A percentile compares a stretch with the other conserved stretches of the same genome.
These are phyloP conservation scores for Hydrolagus affinis DNA, from an alignment of 2,113 vertebrate genomes.

Conservation along the genomic window DNA sequence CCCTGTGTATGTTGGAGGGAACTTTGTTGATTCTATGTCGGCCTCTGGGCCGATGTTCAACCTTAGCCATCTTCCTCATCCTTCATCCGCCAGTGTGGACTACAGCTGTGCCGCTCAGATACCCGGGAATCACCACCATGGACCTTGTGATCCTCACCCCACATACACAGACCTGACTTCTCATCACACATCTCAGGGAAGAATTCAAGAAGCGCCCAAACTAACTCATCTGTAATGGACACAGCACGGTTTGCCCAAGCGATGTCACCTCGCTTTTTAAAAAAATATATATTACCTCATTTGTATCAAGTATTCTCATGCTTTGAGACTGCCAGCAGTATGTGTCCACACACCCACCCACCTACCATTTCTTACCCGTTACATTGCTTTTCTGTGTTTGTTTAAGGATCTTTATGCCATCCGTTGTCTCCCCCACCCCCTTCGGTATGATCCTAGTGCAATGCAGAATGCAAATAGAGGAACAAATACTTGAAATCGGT, in stretches of 20 bases:
- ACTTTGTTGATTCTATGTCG: slow-evolving; percentile 99
- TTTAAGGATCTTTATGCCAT: slow-evolving; percentile 34
- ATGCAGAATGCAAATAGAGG: slow-evolving; percentile 62
- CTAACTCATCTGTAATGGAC: slow-evolving; percentile 94
- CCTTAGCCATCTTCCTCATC: slow-evolving; percentile 93
- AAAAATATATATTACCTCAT: slow-evolving; percentile 98
- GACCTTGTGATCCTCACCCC: slow-evolving; percentile 98
- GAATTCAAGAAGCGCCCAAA: slow-evolving; percentile 97
- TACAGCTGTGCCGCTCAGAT: slow-evolving; percentile 98
- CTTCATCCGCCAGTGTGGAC: slow-evolving; percentile 98
- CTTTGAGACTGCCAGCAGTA: slow-evolving; percentile 71
- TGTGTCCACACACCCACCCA: slow-evolving; percentile 63
- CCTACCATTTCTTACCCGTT: slow-evolving; percentile 45
- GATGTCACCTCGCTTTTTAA: slow-evolving; percentile 63
- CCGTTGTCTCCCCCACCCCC: slow-evolving; percentile 35
- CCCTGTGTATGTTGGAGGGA: slow-evolving; percentile 94
- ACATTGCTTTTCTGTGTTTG: slow-evolving; percentile 26
- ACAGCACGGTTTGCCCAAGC: slow-evolving; percentile 50
- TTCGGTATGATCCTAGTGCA: slow-evolving; percentile 68
- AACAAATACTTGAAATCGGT: slow-evolving; percentile 64
- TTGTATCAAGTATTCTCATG: slow-evolving; percentile 66
- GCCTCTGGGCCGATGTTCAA: slow-evolving; percentile 97
- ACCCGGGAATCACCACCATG: slow-evolving; percentile 94
- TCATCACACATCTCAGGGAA: slow-evolving; percentile 98
- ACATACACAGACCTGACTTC: slow-evolving; percentile 99